Evolutionary conservation across 2,888 invertebrate species (phyloP), one percentile per base, ranked within the genome.

Genomic region (Xylota segnis): DNA sequence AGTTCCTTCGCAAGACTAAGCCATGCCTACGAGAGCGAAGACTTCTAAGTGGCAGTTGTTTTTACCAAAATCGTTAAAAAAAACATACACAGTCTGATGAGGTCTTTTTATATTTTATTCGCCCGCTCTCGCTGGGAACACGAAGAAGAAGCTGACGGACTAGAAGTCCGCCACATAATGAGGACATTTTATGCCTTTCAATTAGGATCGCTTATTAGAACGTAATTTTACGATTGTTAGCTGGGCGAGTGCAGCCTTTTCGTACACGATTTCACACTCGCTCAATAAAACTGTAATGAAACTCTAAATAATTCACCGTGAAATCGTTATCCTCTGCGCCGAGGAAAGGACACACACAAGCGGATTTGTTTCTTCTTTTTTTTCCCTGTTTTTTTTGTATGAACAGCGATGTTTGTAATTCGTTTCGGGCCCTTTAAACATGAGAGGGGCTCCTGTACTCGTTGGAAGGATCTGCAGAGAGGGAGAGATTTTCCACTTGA

Each of bases 181-280:
- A 70, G 43, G 58, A 75, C 70, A 71, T 84, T 81, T 81, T 76
- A 84, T 71, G 75, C 59, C 65, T 71, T 71, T 71, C 81, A 84
- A 84, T 84, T 84, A 81, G 70, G 32, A 76, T 66, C 65, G 81
- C 71, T 81, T 66, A 84, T 81, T 65, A 71, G 54, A 56, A 71
- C 23, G 47, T 37, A 75, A 84, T 81, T 81, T 81, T 70, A 84
- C 71, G 84, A 81, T 18, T 75, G 68, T 78, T 52, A 82, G 40
- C 50, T 18, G 16, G 34, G 47, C 14, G 47, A 54, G 14, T 34
- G 61, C 37, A 47, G n/a, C 23, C 75, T 47, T 47, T 37, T 45
- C 37, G 29, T 12, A 14, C 34, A 27, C 14, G 37, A 74, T 70
- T 83, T 79, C 74, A 83, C 78, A 83, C 83, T 65, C 56, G 56